These are phyloP conservation scores for Craseonycteris thonglongyai DNA, from an alignment of 2,113 vertebrate genomes.

Conservation along the genomic window DNA sequence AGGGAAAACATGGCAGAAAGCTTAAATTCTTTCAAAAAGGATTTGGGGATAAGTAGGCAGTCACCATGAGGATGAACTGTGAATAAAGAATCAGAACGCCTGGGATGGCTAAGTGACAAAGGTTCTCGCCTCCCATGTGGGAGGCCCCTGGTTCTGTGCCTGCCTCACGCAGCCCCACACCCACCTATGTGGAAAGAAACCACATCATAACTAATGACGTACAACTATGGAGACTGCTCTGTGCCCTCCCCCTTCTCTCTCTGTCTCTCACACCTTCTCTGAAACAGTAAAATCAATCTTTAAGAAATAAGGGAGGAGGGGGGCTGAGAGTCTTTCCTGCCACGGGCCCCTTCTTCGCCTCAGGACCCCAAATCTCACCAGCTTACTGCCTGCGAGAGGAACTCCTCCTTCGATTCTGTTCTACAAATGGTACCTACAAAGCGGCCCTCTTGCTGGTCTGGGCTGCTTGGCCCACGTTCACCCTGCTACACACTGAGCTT, in stretches of 20 bases:
- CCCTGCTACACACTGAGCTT: slow-evolving; percentile 49
- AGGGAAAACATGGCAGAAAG: neutral
- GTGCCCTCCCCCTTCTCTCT: too few species aligned
- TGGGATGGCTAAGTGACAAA: too few species aligned
- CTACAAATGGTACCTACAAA: neutral
- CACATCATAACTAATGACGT: too few species aligned
- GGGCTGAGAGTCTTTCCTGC: neutral
- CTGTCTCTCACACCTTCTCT: too few species aligned
- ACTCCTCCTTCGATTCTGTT: neutral
- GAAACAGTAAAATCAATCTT: too few species aligned
- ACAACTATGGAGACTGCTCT: too few species aligned
- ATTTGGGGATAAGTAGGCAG: neutral
- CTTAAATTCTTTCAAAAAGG: neutral
- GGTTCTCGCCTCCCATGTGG: too few species aligned
- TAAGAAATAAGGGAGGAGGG: too few species aligned
- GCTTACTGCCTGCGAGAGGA: neutral
- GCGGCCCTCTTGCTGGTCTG: neutral
- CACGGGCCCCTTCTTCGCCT: neutral
- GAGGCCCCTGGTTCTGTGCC: too few species aligned
- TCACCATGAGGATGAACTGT: neutral
- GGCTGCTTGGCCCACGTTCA: neutral
- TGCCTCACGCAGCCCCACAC: too few species aligned
- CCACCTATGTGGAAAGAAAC: too few species aligned
- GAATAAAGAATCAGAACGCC: neutral
- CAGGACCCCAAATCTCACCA: neutral